phyloP scores from a whole-genome alignment of 2,888 invertebrate genomes.

The Chydorus sphaericus region DNA sequence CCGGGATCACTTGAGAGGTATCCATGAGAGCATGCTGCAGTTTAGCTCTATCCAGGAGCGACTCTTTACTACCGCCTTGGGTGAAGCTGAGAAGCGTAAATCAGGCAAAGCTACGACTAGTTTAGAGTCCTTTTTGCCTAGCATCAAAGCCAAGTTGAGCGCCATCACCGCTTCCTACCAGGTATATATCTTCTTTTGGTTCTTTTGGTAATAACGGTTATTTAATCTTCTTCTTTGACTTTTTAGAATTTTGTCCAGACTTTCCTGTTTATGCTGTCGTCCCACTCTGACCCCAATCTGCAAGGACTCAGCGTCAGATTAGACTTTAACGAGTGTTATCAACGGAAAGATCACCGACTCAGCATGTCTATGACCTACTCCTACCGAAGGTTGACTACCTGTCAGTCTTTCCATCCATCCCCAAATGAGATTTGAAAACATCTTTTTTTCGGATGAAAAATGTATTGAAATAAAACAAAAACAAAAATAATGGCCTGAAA shows the following conservation, averaged over 20 bases:
- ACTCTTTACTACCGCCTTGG: background rate
- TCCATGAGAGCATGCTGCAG: slow-evolving; percentile 13
- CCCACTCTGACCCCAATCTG: slow-evolving; percentile 69
- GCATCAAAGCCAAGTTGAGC: slow-evolving; percentile 44
- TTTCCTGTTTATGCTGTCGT: slow-evolving; percentile 66
- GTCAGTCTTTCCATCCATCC: too few species aligned
- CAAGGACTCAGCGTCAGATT: slow-evolving; percentile 80
- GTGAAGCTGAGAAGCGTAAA: slow-evolving; percentile 20
- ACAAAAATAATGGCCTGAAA: background rate
- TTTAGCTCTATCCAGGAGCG: slow-evolving; percentile 11
- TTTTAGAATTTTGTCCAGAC: slow-evolving; percentile 64
- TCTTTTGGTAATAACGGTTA: background rate
- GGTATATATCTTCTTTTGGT: slow-evolving; percentile 27
- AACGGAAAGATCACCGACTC: slow-evolving; percentile 59
- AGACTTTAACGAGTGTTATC: slow-evolving; percentile 92
- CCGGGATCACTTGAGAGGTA: slow-evolving; percentile 7
- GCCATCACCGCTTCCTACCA: slow-evolving; percentile 57
- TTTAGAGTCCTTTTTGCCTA: slow-evolving; percentile 40
- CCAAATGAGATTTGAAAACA: too few species aligned
- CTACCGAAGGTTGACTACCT: slow-evolving; percentile 24
- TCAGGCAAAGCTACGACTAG: slow-evolving; percentile 37
- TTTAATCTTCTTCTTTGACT: background rate
- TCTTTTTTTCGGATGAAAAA: background rate
- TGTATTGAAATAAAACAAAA: background rate
- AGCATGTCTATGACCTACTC: slow-evolving; percentile 40